These are phyloP conservation scores for Hoplostethus atlanticus DNA, from an alignment of 2,797 vertebrate species.

Conservation along the genomic window DNA sequence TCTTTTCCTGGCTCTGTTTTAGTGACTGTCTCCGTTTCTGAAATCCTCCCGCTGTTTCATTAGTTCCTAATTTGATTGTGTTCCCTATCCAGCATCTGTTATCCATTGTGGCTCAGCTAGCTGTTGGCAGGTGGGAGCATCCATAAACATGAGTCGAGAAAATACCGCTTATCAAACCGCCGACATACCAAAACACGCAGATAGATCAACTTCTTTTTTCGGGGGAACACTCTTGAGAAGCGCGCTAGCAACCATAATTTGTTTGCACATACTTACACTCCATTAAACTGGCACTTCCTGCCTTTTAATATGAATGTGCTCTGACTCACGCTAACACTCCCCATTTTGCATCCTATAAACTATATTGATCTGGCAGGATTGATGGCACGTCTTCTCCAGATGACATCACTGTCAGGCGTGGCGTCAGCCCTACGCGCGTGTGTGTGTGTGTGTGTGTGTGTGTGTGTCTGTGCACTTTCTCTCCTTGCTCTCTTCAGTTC, in stretches of 20 bases:
- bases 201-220: slow-evolving; percentile 30
- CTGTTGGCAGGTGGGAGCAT: slow-evolving; percentile 63
- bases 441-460: slow-evolving; percentile 7
- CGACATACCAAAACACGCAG: background rate
- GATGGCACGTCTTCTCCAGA: slow-evolving; percentile 39
- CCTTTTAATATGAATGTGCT: slow-evolving; percentile 18
- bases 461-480: slow-evolving; percentile 14
- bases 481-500: slow-evolving; percentile 29
- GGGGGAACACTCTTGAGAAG: background rate
- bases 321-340: slow-evolving; percentile 2
- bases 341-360: slow-evolving; percentile 27
- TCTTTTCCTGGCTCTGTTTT: slow-evolving; percentile 21
- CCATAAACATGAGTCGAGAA: slow-evolving; percentile 60
- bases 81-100: slow-evolving; percentile 52
- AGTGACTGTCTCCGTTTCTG: slow-evolving; percentile 47
- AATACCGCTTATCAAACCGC: slow-evolving; percentile 48
- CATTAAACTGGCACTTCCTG: slow-evolving; percentile 7
- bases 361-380: slow-evolving; percentile 43
- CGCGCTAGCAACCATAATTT: background rate
- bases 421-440: background rate
- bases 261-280: background rate
- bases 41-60: slow-evolving; percentile 52
- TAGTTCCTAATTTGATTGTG: slow-evolving; percentile 63
- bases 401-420: slow-evolving; percentile 45
- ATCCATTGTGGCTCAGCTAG: slow-evolving; percentile 45